A percentile compares a stretch with the other conserved stretches of the same genome.
phyloP scores from a whole-genome alignment of 2,888 invertebrate species.

The Drosophila longiperda region DNA sequence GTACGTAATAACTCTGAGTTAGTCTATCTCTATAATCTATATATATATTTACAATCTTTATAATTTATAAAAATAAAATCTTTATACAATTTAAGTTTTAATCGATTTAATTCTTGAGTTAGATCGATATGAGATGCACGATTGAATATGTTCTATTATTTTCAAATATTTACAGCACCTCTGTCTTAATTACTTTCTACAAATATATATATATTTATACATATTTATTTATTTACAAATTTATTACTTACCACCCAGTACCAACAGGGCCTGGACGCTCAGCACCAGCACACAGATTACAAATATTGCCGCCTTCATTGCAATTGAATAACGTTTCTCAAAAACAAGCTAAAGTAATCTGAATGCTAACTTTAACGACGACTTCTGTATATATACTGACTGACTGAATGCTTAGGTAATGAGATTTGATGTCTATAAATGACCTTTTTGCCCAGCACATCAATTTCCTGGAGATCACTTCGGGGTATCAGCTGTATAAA shows the following conservation, averaged over 20 bases:
- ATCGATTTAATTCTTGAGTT: too few species aligned
- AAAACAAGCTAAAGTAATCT: background rate
- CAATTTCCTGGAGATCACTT: background rate
- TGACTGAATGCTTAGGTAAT: background rate
- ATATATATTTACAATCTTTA: too few species aligned
- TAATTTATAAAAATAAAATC: too few species aligned
- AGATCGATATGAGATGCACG: too few species aligned
- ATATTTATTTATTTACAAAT: too few species aligned
- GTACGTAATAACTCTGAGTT: background rate
- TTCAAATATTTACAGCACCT: too few species aligned
- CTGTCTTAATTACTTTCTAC: too few species aligned
- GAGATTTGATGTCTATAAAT: background rate
- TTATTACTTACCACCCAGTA: constrained; percentile 40
- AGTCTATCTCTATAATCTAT: too few species aligned
- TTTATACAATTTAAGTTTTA: too few species aligned
- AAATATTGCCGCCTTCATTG: constrained; percentile 55
- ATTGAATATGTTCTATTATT: too few species aligned
- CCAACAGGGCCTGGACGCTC: constrained; percentile 49
- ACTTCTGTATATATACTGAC: constrained; percentile 6
- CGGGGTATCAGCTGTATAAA: constrained; percentile 2
- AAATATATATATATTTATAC: background rate
- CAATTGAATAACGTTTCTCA: background rate
- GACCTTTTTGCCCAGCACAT: constrained; percentile 13
- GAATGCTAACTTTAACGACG: background rate
- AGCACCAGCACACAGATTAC: constrained; percentile 57